These are phyloP conservation scores for Catotricha subobsoleta DNA, from an alignment of 2,888 invertebrate species.

Conservation along the genomic window DNA sequence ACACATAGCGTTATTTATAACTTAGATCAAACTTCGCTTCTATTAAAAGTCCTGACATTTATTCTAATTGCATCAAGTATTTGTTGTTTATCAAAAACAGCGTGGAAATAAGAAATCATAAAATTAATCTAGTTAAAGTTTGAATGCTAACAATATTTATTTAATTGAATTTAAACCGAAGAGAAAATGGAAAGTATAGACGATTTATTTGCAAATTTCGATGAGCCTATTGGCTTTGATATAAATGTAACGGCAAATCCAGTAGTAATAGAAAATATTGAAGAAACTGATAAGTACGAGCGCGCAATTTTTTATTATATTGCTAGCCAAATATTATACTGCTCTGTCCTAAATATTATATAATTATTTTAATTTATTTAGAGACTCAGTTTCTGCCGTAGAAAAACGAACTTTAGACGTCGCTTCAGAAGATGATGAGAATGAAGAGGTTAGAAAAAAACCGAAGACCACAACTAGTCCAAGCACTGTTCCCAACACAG, in stretches of 20 bases:
- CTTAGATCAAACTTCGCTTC: not conserved
- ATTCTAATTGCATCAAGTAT: too few species aligned
- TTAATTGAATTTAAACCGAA: not conserved
- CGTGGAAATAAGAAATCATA: not conserved
- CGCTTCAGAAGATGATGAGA: not conserved
- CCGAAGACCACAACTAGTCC: conserved; percentile 9
- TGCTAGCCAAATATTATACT: too few species aligned
- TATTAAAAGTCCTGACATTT: not conserved
- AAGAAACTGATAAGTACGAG: not conserved
- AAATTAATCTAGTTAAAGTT: not conserved
- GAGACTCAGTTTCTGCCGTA: not conserved
- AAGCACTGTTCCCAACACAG: conserved; percentile 18
- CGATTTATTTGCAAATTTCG: conserved; percentile 27
- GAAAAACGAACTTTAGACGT: not conserved
- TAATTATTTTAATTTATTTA: not conserved
- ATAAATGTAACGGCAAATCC: conserved; percentile 11
- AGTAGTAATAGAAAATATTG: conserved; percentile 9
- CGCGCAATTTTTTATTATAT: too few species aligned
- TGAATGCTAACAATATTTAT: not conserved
- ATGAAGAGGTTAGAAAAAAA: not conserved
- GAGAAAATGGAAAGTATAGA: conserved; percentile 23
- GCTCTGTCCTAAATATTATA: too few species aligned
- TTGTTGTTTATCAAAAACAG: conserved; percentile 3
- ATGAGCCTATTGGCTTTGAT: conserved; percentile 16
- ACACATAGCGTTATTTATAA: too few species aligned